Conservation (phyloP, 2,113 vertebrate genomes). For the Oplegnathus fasciatus region DNA sequence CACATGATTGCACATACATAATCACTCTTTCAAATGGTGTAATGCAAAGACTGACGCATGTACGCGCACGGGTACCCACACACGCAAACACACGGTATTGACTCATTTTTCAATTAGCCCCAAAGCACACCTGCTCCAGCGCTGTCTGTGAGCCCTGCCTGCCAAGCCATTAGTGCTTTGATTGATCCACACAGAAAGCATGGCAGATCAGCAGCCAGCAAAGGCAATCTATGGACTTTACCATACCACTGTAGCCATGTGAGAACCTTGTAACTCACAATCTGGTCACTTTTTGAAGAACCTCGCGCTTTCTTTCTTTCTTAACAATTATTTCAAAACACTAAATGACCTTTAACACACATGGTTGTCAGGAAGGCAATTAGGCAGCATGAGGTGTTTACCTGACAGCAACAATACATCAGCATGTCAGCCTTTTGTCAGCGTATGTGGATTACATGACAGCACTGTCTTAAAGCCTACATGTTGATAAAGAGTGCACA, state of each 20-base stretch:
- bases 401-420: conserved; percentile 1
- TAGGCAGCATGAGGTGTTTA: background rate
- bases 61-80: background rate
- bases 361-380: conserved; percentile 4
- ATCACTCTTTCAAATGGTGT: conserved; percentile 69
- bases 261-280: conserved; percentile 26
- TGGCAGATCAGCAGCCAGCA: conserved; percentile 51
- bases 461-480: conserved; percentile 4
- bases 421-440: conserved; percentile 11
- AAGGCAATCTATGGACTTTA: conserved; percentile 50
- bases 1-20: conserved; percentile 56
- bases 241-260: conserved; percentile 37
- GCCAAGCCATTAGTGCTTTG: conserved; percentile 80
- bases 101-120: conserved; percentile 86
- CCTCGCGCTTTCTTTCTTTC: background rate
- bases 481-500: conserved; percentile 4
- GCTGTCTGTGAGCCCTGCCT: conserved; percentile 70
- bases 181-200: conserved; percentile 85
- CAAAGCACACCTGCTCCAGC: conserved; percentile 83
- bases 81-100: conserved; percentile 68
- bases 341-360: conserved; percentile 9
- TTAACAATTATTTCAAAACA: background rate
- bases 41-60: conserved; percentile 55
- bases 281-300: conserved; percentile 10
- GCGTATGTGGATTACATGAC: conserved; percentile 2